A percentile compares a stretch with the other conserved stretches of the same genome.
These are phyloP conservation scores for Pampus argenteus DNA, from an alignment of 2,797 vertebrate genomes.

Conservation along the genomic window DNA sequence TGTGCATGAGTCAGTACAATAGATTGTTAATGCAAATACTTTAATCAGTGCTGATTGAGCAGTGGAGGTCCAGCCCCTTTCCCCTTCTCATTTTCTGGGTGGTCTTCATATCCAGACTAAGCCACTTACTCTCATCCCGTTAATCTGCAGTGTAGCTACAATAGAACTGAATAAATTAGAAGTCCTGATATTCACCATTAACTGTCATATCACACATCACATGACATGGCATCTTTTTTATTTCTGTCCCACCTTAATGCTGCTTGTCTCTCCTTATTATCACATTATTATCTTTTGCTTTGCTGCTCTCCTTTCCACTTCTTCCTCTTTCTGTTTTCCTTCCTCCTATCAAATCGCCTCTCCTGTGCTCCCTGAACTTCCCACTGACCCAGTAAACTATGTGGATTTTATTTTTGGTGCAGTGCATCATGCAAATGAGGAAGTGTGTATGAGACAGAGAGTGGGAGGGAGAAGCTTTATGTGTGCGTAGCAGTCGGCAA, in stretches of 20 bases:
- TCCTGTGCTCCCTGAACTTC: slow-evolving; percentile 44
- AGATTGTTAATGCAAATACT: slow-evolving; percentile 53
- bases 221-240: background rate
- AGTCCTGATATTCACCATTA: background rate
- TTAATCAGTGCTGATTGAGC: slow-evolving; percentile 41
- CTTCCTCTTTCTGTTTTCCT: background rate
- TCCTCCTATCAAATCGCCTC: slow-evolving; percentile 6
- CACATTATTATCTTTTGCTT: background rate
- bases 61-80: slow-evolving; percentile 31
- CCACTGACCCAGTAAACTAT: slow-evolving; percentile 60
- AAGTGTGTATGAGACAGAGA: background rate
- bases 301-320: background rate
- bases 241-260: background rate
- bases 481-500: slow-evolving; percentile 15
- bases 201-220: background rate
- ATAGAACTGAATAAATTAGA: slow-evolving; percentile 11
- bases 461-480: background rate
- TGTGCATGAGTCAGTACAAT: slow-evolving; percentile 25
- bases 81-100: slow-evolving; percentile 55
- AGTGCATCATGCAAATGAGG: slow-evolving; percentile 28
- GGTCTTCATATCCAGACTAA: slow-evolving; percentile 57
- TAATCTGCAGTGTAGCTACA: slow-evolving; percentile 18
- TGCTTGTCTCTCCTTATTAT: slow-evolving; percentile 21
- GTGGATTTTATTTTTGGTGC: slow-evolving; percentile 64
- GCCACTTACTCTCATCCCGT: slow-evolving; percentile 16